Evolutionary conservation across 2,797 vertebrate species (phyloP).

Genomic region (Anableps anableps): DNA sequence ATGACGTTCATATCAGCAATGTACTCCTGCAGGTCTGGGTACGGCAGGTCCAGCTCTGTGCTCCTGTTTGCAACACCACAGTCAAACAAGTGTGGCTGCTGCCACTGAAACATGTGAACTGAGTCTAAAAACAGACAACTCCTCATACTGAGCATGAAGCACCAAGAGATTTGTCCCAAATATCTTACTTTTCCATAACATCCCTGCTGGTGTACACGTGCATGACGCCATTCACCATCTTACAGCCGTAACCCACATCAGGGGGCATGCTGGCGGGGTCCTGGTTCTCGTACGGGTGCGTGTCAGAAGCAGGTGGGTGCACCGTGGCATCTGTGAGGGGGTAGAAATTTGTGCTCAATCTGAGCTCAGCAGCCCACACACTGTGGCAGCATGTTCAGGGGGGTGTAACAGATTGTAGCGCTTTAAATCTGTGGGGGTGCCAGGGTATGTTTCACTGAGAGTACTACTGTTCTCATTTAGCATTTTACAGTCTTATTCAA

Average conservation of each 20-base stretch:
- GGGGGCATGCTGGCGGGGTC: slow-evolving; percentile 86
- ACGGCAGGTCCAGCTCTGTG: slow-evolving; percentile 91
- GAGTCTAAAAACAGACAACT: slow-evolving; percentile 28
- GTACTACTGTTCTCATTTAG: not conserved
- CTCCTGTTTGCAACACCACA: slow-evolving; percentile 74
- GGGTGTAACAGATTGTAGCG: slow-evolving; percentile 59
- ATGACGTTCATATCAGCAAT: slow-evolving; percentile 96
- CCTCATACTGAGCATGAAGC: slow-evolving; percentile 4
- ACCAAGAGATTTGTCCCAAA: slow-evolving; percentile 77
- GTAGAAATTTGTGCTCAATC: slow-evolving; percentile 43
- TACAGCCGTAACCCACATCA: slow-evolving; percentile 88
- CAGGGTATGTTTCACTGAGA: slow-evolving; percentile 32
- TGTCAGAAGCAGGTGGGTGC: slow-evolving; percentile 86
- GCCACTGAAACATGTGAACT: slow-evolving; percentile 20
- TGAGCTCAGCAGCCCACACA: slow-evolving; percentile 17
- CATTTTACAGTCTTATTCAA: not conserved
- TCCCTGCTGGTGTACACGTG: slow-evolving; percentile 87
- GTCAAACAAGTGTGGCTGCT: slow-evolving; percentile 13
- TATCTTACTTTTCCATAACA: slow-evolving; percentile 78
- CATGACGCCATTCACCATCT: slow-evolving; percentile 91
- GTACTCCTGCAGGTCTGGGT: slow-evolving; percentile 92
- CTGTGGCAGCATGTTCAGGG: slow-evolving; percentile 32
- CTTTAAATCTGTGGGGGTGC: slow-evolving; percentile 48
- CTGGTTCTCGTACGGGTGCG: slow-evolving; percentile 89
- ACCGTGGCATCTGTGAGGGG: slow-evolving; percentile 83